These are phyloP conservation scores for Drosophila yooni DNA, from an alignment of 2,888 invertebrate species.

Conservation along the genomic window DNA sequence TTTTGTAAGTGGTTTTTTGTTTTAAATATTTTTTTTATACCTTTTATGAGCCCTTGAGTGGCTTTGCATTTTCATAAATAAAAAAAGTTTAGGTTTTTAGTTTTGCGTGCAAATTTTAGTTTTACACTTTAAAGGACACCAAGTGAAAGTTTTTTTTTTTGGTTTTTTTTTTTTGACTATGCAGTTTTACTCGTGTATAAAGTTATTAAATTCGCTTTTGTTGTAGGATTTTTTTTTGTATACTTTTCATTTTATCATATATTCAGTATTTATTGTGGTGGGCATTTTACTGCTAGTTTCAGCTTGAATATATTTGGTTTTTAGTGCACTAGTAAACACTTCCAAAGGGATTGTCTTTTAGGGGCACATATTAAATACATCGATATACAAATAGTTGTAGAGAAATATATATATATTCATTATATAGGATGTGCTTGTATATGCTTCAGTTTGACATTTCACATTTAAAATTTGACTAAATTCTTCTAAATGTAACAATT, in stretches of 20 bases:
- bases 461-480: conserved; percentile 68
- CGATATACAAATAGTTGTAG: conserved; percentile 72
- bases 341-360: conserved; percentile 79
- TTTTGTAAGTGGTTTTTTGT: conserved; percentile 2
- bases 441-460: conserved; percentile 30
- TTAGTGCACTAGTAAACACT: conserved; percentile 62
- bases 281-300: conserved; percentile 53
- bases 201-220: conserved; percentile 74
- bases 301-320: conserved; percentile 38
- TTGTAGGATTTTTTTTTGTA: conserved; percentile 21
- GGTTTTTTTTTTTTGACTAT: conserved; percentile 69
- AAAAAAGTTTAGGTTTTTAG: conserved; percentile 67
- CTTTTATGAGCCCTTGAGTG: conserved; percentile 38
- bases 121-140: conserved; percentile 74
- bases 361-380: conserved; percentile 69
- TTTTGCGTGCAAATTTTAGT: conserved; percentile 49
- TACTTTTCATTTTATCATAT: conserved; percentile 26
- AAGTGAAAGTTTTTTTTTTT: conserved; percentile 59
- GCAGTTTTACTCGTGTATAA: conserved; percentile 64
- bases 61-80: conserved; percentile 48
- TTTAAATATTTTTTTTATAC: conserved; percentile 22
- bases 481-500: conserved; percentile 46
- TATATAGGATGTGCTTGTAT: conserved; percentile 28
- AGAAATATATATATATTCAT: conserved; percentile 50
- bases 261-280: conserved; percentile 44